These are phyloP conservation scores for Bombus cullumanus DNA, from an alignment of 1,140 invertebrate genomes.

Conservation along the genomic window DNA sequence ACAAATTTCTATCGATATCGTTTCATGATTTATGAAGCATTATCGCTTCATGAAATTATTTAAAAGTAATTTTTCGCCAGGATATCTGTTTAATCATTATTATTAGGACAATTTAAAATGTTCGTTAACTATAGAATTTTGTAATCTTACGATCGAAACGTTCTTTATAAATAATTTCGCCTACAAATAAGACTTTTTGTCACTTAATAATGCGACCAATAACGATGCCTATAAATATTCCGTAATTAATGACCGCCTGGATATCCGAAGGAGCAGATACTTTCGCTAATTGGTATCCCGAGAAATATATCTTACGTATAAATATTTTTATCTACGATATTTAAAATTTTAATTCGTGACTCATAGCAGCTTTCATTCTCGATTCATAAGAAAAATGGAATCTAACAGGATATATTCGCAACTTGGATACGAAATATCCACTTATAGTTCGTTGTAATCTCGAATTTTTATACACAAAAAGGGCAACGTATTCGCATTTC, in stretches of 20 bases:
- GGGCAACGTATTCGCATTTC: neutral
- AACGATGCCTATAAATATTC: neutral
- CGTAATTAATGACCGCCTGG: neutral
- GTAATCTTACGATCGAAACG: neutral
- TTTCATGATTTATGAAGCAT: too few relatives aligned
- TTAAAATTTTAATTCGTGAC: neutral
- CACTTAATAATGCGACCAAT: neutral
- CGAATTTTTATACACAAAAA: neutral
- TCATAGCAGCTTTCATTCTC: neutral
- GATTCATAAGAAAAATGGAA: neutral
- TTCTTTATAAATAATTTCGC: neutral
- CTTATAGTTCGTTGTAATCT: neutral
- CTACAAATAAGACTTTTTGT: neutral
- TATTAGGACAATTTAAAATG: too few relatives aligned
- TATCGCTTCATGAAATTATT: too few relatives aligned
- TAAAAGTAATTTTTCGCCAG: too few relatives aligned
- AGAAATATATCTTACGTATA: neutral
- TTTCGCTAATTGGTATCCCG: neutral
- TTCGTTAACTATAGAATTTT: neutral
- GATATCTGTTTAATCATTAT: too few relatives aligned
- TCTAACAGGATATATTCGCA: neutral
- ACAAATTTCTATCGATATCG: too few relatives aligned
- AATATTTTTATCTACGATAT: neutral
- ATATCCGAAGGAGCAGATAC: neutral
- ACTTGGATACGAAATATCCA: neutral